Percentiles rank a stretch among this genome's conserved stretches.
phyloP scores from a whole-genome alignment of 1,140 invertebrate species.

The Lordiphosa collinella region DNA sequence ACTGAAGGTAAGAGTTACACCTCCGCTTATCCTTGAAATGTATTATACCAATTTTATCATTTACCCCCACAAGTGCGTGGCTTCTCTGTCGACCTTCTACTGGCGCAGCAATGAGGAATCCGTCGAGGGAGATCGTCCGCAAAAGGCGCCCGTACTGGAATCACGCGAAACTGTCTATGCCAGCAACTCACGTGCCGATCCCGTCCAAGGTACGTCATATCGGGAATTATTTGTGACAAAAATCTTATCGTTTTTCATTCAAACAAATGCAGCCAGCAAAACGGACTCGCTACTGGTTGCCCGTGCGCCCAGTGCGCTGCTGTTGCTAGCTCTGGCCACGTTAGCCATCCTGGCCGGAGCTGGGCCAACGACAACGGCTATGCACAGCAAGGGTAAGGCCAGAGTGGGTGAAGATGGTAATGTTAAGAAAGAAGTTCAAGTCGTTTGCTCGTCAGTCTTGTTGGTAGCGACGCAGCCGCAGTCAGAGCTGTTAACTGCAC shows the following conservation, averaged over 20 bases:
- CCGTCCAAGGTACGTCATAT: conserved; percentile 82
- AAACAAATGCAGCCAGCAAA: conserved; percentile 78
- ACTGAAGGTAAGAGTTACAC: conserved; percentile 80
- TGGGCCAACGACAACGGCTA: neutral
- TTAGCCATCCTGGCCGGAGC: conserved; percentile 48
- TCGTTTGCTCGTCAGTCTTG: neutral
- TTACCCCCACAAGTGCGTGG: conserved; percentile 82
- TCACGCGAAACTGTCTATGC: conserved; percentile 81
- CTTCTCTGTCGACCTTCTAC: conserved; percentile 85
- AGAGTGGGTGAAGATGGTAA: conserved; percentile 7
- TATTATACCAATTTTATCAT: neutral
- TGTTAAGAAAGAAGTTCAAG: neutral
- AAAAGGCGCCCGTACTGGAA: conserved; percentile 84
- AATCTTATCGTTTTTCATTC: conserved; percentile 79
- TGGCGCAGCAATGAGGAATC: conserved; percentile 88
- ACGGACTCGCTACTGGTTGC: conserved; percentile 55
- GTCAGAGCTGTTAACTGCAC: conserved; percentile 40
- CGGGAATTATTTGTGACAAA: conserved; percentile 79
- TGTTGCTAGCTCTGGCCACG: conserved; percentile 51
- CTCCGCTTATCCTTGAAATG: no score
- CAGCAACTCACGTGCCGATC: conserved; percentile 81
- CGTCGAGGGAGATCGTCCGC: conserved; percentile 84
- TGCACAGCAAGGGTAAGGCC: conserved; percentile 29
- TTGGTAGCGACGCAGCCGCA: conserved; percentile 14
- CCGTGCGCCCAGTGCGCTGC: conserved; percentile 45